Conservation (phyloP, 2,797 vertebrate species). For the Masticophis lateralis region DNA sequence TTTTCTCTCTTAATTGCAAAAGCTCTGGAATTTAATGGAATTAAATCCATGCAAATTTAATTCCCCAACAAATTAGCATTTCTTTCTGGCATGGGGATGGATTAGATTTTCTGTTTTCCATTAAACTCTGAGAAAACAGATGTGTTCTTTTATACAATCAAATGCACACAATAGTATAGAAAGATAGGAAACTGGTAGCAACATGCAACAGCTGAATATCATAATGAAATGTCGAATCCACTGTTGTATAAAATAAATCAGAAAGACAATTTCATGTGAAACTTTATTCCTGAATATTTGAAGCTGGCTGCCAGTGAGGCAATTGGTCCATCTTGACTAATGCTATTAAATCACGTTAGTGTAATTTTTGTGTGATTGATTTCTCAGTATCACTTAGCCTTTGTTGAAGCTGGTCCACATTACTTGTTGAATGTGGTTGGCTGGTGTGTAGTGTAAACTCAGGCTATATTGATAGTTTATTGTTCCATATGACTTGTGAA, state of each 20-base stretch:
- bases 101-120: neutral
- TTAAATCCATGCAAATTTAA: slow-evolving; percentile 15
- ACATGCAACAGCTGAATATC: neutral
- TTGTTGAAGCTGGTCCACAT: neutral
- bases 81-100: neutral
- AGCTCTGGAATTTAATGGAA: neutral
- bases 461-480: neutral
- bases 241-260: neutral
- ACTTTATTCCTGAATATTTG: neutral
- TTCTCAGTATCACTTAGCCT: neutral
- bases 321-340: neutral
- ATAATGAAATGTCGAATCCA: neutral
- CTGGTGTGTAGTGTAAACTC: neutral
- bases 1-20: neutral
- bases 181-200: neutral
- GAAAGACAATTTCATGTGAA: neutral
- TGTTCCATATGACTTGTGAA: neutral
- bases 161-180: neutral
- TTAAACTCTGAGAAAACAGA: neutral
- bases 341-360: neutral
- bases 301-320: neutral
- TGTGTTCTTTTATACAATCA: slow-evolving; percentile 24
- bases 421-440: neutral
- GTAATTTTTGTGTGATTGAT: neutral
- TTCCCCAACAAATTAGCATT: slow-evolving; percentile 1